Evolutionary conservation across 37 sponge, comb jelly and placozoan species (phyloP).

Genomic region (Dysidea cf. avara): DNA sequence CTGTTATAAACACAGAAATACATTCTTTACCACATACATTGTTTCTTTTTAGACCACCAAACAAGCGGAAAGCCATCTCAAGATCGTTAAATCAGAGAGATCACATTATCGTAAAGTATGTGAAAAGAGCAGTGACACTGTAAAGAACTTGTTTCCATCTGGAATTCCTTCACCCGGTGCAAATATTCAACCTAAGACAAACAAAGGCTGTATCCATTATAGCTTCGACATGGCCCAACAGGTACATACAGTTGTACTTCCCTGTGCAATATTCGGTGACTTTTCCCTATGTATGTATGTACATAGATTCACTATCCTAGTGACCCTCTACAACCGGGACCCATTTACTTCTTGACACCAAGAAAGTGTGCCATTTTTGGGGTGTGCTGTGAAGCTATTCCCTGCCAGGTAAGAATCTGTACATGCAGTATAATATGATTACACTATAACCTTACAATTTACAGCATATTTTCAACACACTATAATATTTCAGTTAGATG

Average conservation of each 20-base stretch:
- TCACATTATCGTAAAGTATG: slow-evolving; percentile 1
- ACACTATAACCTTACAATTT: no score
- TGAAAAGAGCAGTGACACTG: background rate
- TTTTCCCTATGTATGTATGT: no score
- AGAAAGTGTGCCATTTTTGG: slow-evolving; percentile 65
- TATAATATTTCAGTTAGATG: no score
- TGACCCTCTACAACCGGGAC: slow-evolving; percentile 61
- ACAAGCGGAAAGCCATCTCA: slow-evolving; percentile 20
- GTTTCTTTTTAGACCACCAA: slow-evolving; percentile 1
- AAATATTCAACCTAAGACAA: background rate
- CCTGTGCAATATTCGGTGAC: no score
- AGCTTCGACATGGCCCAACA: slow-evolving; percentile 55
- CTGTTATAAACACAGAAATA: background rate
- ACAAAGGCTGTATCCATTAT: slow-evolving; percentile 23
- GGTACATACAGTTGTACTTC: slow-evolving; percentile 19
- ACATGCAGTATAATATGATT: slow-evolving; percentile 3
- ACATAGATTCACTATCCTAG: slow-evolving; percentile 52
- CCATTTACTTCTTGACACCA: slow-evolving; percentile 68
- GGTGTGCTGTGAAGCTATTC: slow-evolving; percentile 61
- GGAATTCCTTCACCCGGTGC: background rate
- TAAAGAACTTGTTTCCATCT: slow-evolving; percentile 3
- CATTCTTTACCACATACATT: no score
- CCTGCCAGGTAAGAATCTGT: slow-evolving; percentile 34
- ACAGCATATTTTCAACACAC: no score
- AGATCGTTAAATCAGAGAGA: slow-evolving; percentile 23